Conservation (phyloP, 2,797 vertebrate genomes). For the Cuculus canorus region DNA sequence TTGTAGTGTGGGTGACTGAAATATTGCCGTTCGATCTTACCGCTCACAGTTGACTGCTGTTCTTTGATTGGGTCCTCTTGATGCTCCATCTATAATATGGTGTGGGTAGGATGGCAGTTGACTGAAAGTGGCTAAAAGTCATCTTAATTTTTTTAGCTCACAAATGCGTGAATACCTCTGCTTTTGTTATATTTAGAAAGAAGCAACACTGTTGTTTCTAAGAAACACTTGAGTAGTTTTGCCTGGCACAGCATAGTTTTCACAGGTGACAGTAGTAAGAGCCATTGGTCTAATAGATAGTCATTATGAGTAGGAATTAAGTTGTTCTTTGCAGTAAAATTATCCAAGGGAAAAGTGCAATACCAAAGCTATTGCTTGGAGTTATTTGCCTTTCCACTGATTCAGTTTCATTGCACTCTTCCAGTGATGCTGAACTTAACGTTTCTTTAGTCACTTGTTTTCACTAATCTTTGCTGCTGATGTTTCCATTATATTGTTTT, state of each 20-base stretch:
- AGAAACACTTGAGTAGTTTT: background rate
- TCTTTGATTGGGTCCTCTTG: background rate
- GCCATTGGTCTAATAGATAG: background rate
- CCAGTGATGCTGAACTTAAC: background rate
- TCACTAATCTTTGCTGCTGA: background rate
- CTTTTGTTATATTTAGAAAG: background rate
- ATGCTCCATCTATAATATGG: fast-evolving
- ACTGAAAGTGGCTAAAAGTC: background rate
- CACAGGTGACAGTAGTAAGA: background rate
- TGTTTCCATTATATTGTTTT: background rate
- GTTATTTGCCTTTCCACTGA: constrained; percentile 32
- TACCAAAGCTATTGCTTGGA: background rate
- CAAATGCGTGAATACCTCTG: background rate
- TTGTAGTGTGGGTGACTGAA: background rate
- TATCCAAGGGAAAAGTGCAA: background rate
- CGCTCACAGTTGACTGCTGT: background rate
- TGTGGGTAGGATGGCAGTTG: background rate
- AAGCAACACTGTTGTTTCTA: background rate
- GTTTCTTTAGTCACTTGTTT: background rate
- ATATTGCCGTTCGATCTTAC: background rate
- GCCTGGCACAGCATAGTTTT: background rate
- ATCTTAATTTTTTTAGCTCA: background rate
- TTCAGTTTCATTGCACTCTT: background rate
- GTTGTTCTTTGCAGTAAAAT: constrained; percentile 30
- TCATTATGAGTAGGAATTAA: constrained; percentile 3